phyloP scores from a whole-genome alignment of 2,888 invertebrate species.

The Nyleta sp. region DNA sequence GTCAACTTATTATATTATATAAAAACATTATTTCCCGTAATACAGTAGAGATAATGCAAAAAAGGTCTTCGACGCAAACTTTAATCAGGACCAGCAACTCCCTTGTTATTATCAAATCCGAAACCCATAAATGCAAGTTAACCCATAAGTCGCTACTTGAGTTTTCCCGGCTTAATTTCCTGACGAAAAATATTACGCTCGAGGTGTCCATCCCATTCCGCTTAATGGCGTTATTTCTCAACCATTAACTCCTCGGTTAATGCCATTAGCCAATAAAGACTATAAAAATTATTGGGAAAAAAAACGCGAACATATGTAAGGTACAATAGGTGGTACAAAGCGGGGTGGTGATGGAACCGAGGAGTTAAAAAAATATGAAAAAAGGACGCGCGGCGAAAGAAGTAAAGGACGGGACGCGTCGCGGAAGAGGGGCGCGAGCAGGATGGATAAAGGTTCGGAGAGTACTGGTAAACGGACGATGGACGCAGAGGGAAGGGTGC shows the following conservation, averaged over 20 bases:
- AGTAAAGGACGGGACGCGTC: slow-evolving; percentile 23
- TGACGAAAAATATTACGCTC: slow-evolving; percentile 24
- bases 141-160: slow-evolving; percentile 20
- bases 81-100: background rate
- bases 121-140: slow-evolving; percentile 10
- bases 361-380: slow-evolving; percentile 37
- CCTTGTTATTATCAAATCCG: background rate
- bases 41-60: background rate
- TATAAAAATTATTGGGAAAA: slow-evolving; percentile 32
- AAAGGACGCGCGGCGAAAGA: slow-evolving; percentile 16
- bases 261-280: slow-evolving; percentile 41
- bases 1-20: background rate
- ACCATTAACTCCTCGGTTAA: slow-evolving; percentile 49
- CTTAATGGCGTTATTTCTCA: slow-evolving; percentile 49
- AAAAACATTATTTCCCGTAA: background rate
- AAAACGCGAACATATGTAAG: slow-evolving; percentile 37
- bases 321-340: slow-evolving; percentile 3
- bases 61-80: background rate
- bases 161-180: slow-evolving; percentile 13
- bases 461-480: slow-evolving; percentile 60
- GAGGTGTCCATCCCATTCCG: slow-evolving; percentile 14
- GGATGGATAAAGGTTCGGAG: slow-evolving; percentile 48
- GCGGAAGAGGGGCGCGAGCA: slow-evolving; percentile 61
- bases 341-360: background rate
- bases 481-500: slow-evolving; percentile 61